A percentile compares a stretch with the other conserved stretches of the same genome.
phyloP scores from a whole-genome alignment of 1,140 invertebrate genomes.

The Lucilia cuprina region DNA sequence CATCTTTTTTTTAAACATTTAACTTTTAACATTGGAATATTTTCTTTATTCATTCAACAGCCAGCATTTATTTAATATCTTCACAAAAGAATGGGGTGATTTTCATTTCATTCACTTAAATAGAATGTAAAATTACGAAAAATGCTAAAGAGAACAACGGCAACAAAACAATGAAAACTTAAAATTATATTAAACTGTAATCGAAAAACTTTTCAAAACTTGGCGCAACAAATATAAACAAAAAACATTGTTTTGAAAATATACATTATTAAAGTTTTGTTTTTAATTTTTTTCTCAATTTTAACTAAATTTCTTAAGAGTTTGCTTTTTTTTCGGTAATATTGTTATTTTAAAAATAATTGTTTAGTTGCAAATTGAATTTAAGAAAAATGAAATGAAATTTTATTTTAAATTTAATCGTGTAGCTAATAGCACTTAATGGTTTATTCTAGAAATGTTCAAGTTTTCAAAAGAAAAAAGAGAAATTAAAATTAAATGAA shows the following conservation, averaged over 20 bases:
- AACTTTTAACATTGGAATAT: not conserved
- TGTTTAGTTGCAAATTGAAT: too few relatives aligned
- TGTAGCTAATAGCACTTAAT: too few relatives aligned
- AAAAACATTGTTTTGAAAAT: not conserved
- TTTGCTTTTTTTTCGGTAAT: too few relatives aligned
- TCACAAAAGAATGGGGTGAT: not conserved
- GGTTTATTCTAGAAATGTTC: too few relatives aligned
- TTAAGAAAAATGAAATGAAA: too few relatives aligned
- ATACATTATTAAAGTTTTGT: not conserved
- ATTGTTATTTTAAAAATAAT: too few relatives aligned
- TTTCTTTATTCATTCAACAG: not conserved
- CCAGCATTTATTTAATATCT: not conserved
- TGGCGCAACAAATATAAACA: not conserved
- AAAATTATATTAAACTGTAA: constrained; percentile 16
- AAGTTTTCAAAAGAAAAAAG: too few relatives aligned
- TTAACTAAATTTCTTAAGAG: not conserved
- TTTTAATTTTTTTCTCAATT: not conserved
- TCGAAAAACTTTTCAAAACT: constrained; percentile 8
- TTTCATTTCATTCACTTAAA: not conserved
- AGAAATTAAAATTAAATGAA: too few relatives aligned
- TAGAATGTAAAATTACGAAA: not conserved
- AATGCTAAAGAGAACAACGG: not conserved
- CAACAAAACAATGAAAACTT: not conserved
- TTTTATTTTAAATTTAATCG: too few relatives aligned
- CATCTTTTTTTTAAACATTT: not conserved